These are phyloP conservation scores for Cryptoprocta ferox DNA, from an alignment of 2,797 vertebrate species.

Conservation along the genomic window DNA sequence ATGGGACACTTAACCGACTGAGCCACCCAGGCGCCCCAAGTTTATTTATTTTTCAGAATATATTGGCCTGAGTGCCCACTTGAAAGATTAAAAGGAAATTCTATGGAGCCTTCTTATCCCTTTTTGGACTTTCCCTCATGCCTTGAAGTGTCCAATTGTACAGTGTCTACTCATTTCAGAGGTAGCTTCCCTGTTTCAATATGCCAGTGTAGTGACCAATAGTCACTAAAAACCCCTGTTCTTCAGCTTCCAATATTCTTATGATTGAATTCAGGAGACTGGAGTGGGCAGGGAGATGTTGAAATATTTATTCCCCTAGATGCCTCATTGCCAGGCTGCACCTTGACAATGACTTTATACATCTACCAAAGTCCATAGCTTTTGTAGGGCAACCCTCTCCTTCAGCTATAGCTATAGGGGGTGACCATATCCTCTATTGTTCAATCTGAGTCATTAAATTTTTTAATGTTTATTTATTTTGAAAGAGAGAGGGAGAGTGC, in stretches of 20 bases:
- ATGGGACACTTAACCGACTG: too few species aligned
- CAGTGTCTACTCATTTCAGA: neutral
- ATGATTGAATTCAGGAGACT: neutral
- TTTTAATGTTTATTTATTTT: too few species aligned
- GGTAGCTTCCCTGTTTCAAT: neutral
- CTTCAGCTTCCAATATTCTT: neutral
- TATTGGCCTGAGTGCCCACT: neutral
- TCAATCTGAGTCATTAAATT: neutral
- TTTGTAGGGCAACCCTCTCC: neutral
- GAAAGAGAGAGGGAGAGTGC: too few species aligned
- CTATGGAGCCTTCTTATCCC: neutral
- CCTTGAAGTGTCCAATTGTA: neutral
- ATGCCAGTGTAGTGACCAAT: neutral
- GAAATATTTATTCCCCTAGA: neutral
- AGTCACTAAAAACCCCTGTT: neutral
- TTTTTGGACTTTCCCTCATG: neutral
- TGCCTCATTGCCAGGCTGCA: neutral
- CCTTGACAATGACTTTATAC: neutral
- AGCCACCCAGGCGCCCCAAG: too few species aligned
- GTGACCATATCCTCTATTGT: neutral
- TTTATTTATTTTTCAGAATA: neutral
- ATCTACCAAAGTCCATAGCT: neutral
- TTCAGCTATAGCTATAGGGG: neutral
- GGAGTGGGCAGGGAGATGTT: neutral
- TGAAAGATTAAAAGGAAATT: neutral